Conservation (phyloP, 1,140 invertebrate genomes). For the Drosophila nigromelanica region DNA sequence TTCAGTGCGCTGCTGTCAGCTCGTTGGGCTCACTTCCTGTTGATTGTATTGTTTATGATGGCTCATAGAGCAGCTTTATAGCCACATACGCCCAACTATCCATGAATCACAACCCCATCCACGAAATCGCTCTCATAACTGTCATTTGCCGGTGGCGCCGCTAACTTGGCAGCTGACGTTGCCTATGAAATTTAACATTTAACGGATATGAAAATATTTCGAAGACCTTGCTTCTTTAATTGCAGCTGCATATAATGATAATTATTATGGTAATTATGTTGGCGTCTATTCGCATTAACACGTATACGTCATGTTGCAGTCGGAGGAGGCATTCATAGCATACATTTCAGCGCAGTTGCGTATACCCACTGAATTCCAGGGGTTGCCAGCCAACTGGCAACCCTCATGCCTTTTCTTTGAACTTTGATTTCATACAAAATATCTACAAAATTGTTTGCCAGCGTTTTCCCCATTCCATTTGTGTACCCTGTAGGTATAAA, state of each 20-base stretch:
- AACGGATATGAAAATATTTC: conserved; percentile 18
- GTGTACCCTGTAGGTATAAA: background rate
- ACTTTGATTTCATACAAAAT: conserved; percentile 47
- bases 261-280: conserved; percentile 42
- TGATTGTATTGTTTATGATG: conserved; percentile 58
- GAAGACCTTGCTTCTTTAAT: conserved; percentile 7
- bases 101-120: background rate
- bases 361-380: background rate
- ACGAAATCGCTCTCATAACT: conserved; percentile 30
- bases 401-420: conserved; percentile 24
- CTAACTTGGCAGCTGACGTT: conserved; percentile 6
- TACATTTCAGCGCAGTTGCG: conserved; percentile 15
- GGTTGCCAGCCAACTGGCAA: background rate
- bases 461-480: background rate
- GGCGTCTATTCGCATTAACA: conserved; percentile 6
- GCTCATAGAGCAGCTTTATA: conserved; percentile 23
- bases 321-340: conserved; percentile 17
- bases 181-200: conserved; percentile 12
- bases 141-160: conserved; percentile 14
- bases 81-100: conserved; percentile 18
- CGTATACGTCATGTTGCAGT: conserved; percentile 11
- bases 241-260: conserved; percentile 22
- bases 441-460: conserved; percentile 33
- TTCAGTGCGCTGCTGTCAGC: conserved; percentile 12
- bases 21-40: conserved; percentile 49